Percentiles rank a stretch among this genome's conserved stretches.
Evolutionary conservation across 2,888 invertebrate genomes (phyloP).

Genomic region (Candidula unifasciata): DNA sequence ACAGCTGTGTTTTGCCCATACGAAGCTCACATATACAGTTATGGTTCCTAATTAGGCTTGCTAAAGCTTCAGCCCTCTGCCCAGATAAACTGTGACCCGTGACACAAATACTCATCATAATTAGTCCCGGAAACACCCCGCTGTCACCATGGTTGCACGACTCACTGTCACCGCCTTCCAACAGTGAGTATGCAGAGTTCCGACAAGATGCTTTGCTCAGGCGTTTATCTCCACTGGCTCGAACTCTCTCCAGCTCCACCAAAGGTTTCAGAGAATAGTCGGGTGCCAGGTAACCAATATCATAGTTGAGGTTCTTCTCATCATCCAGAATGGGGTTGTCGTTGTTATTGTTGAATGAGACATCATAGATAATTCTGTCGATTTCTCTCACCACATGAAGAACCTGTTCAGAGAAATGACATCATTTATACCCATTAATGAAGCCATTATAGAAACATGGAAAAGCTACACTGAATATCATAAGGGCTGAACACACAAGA

Average conservation of each 20-base stretch:
- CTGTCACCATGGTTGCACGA: conserved; percentile 33
- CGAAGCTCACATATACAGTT: conserved; percentile 73
- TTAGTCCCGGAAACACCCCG: conserved; percentile 61
- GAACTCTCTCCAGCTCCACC: conserved; percentile 69
- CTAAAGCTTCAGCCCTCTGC: conserved; percentile 64
- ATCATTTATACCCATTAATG: background rate
- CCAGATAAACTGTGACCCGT: conserved; percentile 70
- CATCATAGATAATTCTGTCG: conserved; percentile 67
- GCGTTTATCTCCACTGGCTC: conserved; percentile 58
- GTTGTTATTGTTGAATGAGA: conserved; percentile 57
- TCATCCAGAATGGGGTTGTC: conserved; percentile 66
- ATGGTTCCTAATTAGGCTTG: conserved; percentile 64
- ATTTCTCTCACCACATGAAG: conserved; percentile 69
- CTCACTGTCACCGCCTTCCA: conserved; percentile 59
- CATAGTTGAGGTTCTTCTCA: conserved; percentile 71
- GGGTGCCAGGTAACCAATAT: conserved; percentile 70
- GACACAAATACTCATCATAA: conserved; percentile 73
- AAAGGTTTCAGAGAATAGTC: conserved; percentile 69
- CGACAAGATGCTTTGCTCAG: conserved; percentile 64
- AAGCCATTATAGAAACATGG: no score
- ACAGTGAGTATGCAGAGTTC: conserved; percentile 64
- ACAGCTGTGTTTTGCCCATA: conserved; percentile 72
- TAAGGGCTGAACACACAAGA: no score
- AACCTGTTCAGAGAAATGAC: conserved; percentile 33
- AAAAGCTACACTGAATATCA: no score